phyloP scores from a whole-genome alignment of 1,140 invertebrate species.

The Solen grandis region DNA sequence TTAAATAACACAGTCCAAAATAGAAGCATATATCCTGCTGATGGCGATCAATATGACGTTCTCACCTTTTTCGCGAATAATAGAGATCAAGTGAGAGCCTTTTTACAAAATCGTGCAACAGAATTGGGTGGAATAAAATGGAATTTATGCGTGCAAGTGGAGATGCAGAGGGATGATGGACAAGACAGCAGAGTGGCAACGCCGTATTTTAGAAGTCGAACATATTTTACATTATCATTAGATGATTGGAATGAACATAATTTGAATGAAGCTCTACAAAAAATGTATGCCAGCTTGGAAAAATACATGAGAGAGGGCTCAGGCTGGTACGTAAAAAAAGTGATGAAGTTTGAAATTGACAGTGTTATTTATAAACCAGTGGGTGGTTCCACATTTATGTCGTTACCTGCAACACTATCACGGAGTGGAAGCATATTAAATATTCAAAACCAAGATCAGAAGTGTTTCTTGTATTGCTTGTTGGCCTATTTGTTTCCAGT shows the following conservation, averaged over 20 bases:
- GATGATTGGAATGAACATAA: conserved; percentile 13
- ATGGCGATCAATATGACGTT: neutral
- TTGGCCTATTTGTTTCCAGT: neutral
- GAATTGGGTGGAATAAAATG: conserved; percentile 6
- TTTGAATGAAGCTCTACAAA: conserved; percentile 36
- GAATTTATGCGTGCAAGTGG: no score
- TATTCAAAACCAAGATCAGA: conserved; percentile 20
- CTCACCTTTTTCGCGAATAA: conserved; percentile 16
- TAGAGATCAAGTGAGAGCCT: conserved; percentile 8
- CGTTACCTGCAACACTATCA: neutral
- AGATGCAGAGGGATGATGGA: conserved; percentile 14
- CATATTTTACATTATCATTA: conserved; percentile 3
- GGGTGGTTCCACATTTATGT: neutral
- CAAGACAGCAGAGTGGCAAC: neutral
- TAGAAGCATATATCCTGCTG: conserved; percentile 1
- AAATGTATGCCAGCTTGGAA: no score
- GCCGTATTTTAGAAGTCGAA: conserved; percentile 29
- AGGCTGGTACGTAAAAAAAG: conserved; percentile 3
- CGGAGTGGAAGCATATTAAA: conserved; percentile 7
- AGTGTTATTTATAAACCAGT: conserved; percentile 2
- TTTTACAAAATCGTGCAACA: neutral
- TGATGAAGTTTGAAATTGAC: conserved; percentile 16
- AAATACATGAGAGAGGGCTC: conserved; percentile 5
- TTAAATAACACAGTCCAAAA: conserved; percentile 2
- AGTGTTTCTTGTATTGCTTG: no score